These are phyloP conservation scores for Erebia palarica DNA, from an alignment of 2,888 invertebrate genomes.

Conservation along the genomic window DNA sequence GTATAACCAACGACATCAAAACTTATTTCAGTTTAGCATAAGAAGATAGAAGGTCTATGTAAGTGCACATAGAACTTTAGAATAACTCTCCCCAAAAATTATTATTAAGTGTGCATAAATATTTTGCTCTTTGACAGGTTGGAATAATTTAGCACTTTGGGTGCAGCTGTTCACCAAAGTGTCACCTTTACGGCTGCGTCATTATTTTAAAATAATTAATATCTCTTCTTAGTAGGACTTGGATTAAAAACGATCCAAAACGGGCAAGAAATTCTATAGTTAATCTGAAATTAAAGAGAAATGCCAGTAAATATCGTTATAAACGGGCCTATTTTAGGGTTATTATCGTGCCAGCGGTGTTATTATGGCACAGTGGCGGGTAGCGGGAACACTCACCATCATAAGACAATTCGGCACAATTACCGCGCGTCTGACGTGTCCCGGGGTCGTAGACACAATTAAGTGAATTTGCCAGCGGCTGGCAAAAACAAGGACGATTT, in stretches of 20 bases:
- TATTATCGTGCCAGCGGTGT: conserved; percentile 32
- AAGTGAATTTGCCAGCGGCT: conserved; percentile 67
- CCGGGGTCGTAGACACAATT: conserved; percentile 72
- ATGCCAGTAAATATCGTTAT: conserved; percentile 12
- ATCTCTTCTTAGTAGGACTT: background rate
- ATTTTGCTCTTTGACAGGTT: background rate
- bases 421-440: conserved; percentile 60
- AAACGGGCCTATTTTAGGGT: conserved; percentile 17
- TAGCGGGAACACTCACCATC: conserved; percentile 21
- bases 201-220: background rate
- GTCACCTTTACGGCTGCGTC: too few relatives aligned
- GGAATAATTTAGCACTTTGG: too few relatives aligned
- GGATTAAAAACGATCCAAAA: background rate
- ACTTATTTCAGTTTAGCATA: background rate
- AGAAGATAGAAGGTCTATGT: background rate
- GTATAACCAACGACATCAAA: too few relatives aligned
- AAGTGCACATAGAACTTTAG: background rate
- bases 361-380: conserved; percentile 25
- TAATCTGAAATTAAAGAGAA: conserved; percentile 7
- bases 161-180: too few relatives aligned
- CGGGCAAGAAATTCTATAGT: background rate
- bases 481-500: conserved; percentile 62
- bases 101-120: background rate
- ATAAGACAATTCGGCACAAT: conserved; percentile 49
- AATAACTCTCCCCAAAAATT: background rate